Percentiles rank a stretch among this genome's conserved stretches.
Conservation (phyloP, 1,140 invertebrate genomes). For the Andricus grossulariae region DNA sequence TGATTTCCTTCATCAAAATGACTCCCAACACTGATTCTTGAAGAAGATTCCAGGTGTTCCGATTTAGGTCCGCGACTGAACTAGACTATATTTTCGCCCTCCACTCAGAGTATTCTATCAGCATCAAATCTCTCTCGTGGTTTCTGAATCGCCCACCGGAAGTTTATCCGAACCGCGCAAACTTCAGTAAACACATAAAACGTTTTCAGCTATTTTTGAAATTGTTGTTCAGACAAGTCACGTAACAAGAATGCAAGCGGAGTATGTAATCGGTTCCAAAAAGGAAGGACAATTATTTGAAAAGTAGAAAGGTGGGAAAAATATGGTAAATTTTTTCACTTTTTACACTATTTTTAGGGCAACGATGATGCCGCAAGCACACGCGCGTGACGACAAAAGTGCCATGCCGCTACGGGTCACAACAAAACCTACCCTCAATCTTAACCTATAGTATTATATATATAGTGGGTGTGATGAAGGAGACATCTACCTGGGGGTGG, state of each 20-base stretch:
- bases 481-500: conserved; percentile 41
- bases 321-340: not conserved
- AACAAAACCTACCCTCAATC: conserved; percentile 46
- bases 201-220: not conserved
- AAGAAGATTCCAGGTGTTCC: not conserved
- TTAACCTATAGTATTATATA: conserved; percentile 39
- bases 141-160: not conserved
- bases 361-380: conserved; percentile 46
- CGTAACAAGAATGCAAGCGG: too few species aligned
- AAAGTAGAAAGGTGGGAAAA: not conserved
- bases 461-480: not conserved
- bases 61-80: not conserved
- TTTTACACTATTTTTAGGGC: not conserved
- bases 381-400: conserved; percentile 49
- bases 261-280: not conserved
- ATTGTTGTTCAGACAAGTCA: not conserved
- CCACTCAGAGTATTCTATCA: not conserved
- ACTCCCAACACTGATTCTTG: not conserved
- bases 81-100: not conserved
- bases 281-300: not conserved
- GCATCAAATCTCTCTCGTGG: not conserved
- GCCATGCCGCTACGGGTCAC: conserved; percentile 44
- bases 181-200: conserved; percentile 14
- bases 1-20: not conserved
- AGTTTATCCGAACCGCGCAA: conserved; percentile 1